Evolutionary conservation across 2,888 invertebrate species (phyloP), one percentile per base, ranked within the genome.

Genomic region (Fragum fragum): DNA sequence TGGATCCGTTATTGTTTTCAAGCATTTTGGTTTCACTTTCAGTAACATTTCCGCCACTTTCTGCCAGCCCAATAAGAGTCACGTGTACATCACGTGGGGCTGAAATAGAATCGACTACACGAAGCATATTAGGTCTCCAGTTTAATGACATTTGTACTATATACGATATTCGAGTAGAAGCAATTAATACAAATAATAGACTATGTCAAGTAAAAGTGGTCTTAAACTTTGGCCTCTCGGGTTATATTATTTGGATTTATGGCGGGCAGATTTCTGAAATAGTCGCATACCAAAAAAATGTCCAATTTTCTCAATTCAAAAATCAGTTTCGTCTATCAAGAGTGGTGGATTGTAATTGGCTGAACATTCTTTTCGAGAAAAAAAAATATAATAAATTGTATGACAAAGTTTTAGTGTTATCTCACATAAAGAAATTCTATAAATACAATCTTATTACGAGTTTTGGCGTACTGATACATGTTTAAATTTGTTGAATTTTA

Each of bases 1-100:
- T 77, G 18, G 81, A 81, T 61, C 57, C 32, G 81, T 70, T 63
- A 72, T 81, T 73, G 53, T 32, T 81, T 81, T 74, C 81, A 74
- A 68, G 68, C 77, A 74, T 39, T 66, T 72, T 53, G 73, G 47
- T 74, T 81, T 74, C 77, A 63, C 75, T 75, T 75, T 79, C 75
- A 36, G 52, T 66, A 68, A 42, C 63, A 77, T 73, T 74, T 81
- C 81, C 81, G 81, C 70, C 66, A 77, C 57, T 76, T 66, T 59
- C 74, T 47, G 55, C 71, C 52, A 69, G 21, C 36, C 52, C 71
- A 61, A 74, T 74, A 79, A 61, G 16, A 42, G 75, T 79, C 79
- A 79, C 79, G 79, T 79, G 79, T 55, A 32, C 26, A 16, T 23
- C 69, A 68, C 69, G 55, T 69, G 47, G 18, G 55, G 0, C 28